phyloP scores from a whole-genome alignment of 2,888 invertebrate species.

The Diachrysia chrysitis region DNA sequence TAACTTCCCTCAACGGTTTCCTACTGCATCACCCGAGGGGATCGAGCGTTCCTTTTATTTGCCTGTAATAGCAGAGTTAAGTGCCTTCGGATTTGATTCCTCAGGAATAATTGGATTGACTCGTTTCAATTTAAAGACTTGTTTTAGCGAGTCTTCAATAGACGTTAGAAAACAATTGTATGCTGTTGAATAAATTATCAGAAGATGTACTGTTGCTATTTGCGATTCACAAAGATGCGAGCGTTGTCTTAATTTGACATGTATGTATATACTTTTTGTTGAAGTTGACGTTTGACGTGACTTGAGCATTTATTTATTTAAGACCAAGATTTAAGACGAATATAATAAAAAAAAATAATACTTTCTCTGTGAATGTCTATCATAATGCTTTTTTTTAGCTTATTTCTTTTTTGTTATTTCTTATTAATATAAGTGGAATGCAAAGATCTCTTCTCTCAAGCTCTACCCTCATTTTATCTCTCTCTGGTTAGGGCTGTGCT shows the following conservation, averaged over 20 bases:
- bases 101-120: slow-evolving; percentile 54
- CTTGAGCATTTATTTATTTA: slow-evolving; percentile 9
- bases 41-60: slow-evolving; percentile 53
- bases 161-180: slow-evolving; percentile 35
- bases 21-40: slow-evolving; percentile 44
- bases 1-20: slow-evolving; percentile 44
- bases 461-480: too few relatives aligned
- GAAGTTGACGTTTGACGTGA: slow-evolving; percentile 5
- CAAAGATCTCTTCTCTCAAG: too few relatives aligned
- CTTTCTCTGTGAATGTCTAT: too few relatives aligned
- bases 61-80: slow-evolving; percentile 54
- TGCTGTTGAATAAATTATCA: slow-evolving; percentile 51
- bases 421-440: too few relatives aligned
- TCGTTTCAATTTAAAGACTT: slow-evolving; percentile 51
- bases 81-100: slow-evolving; percentile 57
- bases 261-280: background rate
- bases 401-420: too few relatives aligned
- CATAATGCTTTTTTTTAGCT: too few relatives aligned
- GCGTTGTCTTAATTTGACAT: slow-evolving; percentile 11
- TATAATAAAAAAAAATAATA: too few relatives aligned
- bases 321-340: too few relatives aligned
- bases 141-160: slow-evolving; percentile 39
- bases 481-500: too few relatives aligned
- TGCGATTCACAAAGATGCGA: slow-evolving; percentile 45
- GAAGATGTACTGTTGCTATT: slow-evolving; percentile 43